Percentiles rank a stretch among this genome's conserved stretches.
Conservation (phyloP, 2,888 invertebrate species). For the Cecidostiba fungosa region DNA sequence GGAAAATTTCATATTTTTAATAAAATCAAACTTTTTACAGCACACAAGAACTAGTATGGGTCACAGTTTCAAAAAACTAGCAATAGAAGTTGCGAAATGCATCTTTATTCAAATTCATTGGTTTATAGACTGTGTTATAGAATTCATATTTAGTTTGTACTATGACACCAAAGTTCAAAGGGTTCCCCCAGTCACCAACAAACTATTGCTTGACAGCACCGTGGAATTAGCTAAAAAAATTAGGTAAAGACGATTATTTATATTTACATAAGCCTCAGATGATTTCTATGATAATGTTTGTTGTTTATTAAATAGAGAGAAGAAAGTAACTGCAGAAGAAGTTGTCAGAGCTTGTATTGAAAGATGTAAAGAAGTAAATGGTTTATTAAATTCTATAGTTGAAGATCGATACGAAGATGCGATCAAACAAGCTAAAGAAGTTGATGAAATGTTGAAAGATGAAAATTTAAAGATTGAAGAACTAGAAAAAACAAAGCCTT, state of each 20-base stretch:
- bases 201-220: conserved; percentile 84
- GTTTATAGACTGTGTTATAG: conserved; percentile 80
- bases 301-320: conserved; percentile 72
- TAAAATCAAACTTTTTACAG: conserved; percentile 35
- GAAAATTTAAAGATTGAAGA: conserved; percentile 82
- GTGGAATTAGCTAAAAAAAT: conserved; percentile 86
- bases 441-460: conserved; percentile 86
- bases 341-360: conserved; percentile 89
- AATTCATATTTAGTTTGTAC: conserved; percentile 79
- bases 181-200: conserved; percentile 78
- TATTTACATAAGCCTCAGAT: background rate
- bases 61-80: conserved; percentile 60
- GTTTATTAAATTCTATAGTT: conserved; percentile 90
- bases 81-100: conserved; percentile 68
- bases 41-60: conserved; percentile 20
- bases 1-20: background rate
- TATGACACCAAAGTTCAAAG: conserved; percentile 77
- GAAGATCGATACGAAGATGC: conserved; percentile 91
- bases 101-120: conserved; percentile 72
- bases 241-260: conserved; percentile 75
- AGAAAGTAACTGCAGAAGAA: conserved; percentile 85
- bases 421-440: conserved; percentile 87
- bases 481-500: conserved; percentile 87
- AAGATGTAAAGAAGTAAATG: conserved; percentile 89
- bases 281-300: background rate